Conservation (phyloP, 2,113 vertebrate genomes). For the Bucco capensis region DNA sequence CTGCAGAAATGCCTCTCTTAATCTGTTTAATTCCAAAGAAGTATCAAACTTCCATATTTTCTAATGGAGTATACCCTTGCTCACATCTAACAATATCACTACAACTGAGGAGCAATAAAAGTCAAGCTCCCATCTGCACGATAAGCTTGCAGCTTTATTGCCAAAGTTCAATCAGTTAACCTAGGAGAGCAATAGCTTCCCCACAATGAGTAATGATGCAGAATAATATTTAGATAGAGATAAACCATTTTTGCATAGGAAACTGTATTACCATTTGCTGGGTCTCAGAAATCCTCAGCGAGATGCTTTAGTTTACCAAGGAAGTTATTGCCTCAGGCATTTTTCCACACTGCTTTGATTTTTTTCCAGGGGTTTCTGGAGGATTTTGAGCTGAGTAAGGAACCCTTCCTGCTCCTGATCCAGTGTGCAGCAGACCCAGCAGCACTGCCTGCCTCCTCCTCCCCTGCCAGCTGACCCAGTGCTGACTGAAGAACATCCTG, state of each 20-base stretch:
- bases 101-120: constrained; percentile 67
- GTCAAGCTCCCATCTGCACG: constrained; percentile 41
- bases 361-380: constrained; percentile 2
- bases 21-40: constrained; percentile 68
- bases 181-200: constrained; percentile 69
- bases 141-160: constrained; percentile 69
- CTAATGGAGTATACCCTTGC: constrained; percentile 63
- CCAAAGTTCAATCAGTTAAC: constrained; percentile 77
- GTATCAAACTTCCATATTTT: constrained; percentile 68
- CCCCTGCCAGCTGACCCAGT: not conserved
- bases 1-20: constrained; percentile 59
- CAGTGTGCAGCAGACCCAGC: not conserved
- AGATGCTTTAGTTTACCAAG: constrained; percentile 66
- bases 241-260: constrained; percentile 74
- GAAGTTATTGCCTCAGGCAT: constrained; percentile 62
- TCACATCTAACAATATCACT: constrained; percentile 63
- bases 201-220: constrained; percentile 66
- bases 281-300: constrained; percentile 48
- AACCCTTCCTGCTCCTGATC: not conserved
- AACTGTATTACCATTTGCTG: constrained; percentile 64
- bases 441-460: not conserved
- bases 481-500: fast-evolving
- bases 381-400: constrained; percentile 49
- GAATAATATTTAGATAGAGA: constrained; percentile 71
- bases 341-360: constrained; percentile 55